Conservation (phyloP, 2,888 invertebrate species). For the Temnothorax unifasciatus region DNA sequence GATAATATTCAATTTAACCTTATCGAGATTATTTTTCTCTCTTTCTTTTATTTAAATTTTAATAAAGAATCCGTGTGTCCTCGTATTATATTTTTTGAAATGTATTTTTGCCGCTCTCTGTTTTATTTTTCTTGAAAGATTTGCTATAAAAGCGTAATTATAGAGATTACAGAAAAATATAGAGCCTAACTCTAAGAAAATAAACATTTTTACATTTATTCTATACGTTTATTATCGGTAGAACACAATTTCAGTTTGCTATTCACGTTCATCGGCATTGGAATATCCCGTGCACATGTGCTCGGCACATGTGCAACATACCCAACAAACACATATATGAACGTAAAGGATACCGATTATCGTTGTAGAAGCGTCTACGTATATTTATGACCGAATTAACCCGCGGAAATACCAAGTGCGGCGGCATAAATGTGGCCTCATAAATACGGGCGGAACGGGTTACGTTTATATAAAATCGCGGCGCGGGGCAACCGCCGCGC, state of each 20-base stretch:
- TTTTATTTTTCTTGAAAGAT: conserved; percentile 5
- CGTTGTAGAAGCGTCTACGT: conserved; percentile 65
- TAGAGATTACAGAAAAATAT: background rate
- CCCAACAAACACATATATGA: conserved; percentile 6
- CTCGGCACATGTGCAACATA: conserved; percentile 7
- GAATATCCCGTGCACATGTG: conserved; percentile 20
- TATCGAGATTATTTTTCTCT: background rate
- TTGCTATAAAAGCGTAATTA: background rate
- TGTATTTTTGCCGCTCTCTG: background rate
- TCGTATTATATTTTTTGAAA: background rate
- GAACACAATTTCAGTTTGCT: conserved; percentile 3
- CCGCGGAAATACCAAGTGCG: conserved; percentile 70
- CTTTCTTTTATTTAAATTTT: background rate
- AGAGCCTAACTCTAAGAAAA: background rate
- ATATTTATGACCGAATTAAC: conserved; percentile 74
- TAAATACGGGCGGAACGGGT: conserved; percentile 62
- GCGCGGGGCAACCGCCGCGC: background rate
- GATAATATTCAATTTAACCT: background rate
- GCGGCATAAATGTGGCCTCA: conserved; percentile 61
- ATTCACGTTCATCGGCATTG: conserved; percentile 26
- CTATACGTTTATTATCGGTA: background rate
- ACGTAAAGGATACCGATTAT: conserved; percentile 61
- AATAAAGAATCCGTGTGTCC: background rate
- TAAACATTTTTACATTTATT: conserved; percentile 4
- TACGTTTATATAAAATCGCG: conserved; percentile 67